These are phyloP conservation scores for Tychaedon coryphoeus DNA, from an alignment of 2,113 vertebrate genomes.

Conservation along the genomic window DNA sequence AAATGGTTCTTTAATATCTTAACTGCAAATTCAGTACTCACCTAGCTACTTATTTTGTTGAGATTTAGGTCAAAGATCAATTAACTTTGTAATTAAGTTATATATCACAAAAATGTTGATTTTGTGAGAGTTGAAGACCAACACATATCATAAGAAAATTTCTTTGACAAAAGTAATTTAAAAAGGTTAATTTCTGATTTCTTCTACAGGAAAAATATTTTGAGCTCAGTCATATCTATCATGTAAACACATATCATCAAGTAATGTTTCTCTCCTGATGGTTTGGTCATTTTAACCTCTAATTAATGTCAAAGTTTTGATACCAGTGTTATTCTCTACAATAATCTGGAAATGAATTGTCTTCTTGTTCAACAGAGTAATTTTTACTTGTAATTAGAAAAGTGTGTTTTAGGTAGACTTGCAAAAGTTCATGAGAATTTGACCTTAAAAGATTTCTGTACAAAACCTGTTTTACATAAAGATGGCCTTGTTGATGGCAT, in stretches of 20 bases:
- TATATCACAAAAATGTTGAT: constrained; percentile 22
- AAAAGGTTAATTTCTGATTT: not conserved
- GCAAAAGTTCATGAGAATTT: not conserved
- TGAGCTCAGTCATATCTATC: not conserved
- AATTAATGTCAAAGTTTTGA: not conserved
- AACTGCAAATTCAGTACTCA: constrained; percentile 28
- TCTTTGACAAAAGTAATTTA: not conserved
- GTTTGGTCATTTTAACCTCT: not conserved
- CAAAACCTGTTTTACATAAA: not conserved
- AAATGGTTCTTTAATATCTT: constrained; percentile 3
- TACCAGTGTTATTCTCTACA: not conserved
- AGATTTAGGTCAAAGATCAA: constrained; percentile 68
- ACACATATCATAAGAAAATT: constrained; percentile 21
- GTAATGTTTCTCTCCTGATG: constrained; percentile 20
- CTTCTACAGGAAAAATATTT: not conserved
- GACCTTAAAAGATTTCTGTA: not conserved
- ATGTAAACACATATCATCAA: not conserved
- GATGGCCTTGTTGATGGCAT: not conserved
- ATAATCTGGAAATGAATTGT: not conserved
- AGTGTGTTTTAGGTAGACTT: not conserved
- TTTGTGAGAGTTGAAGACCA: not conserved
- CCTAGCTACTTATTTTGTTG: constrained; percentile 48
- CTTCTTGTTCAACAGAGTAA: not conserved
- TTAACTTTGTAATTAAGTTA: constrained; percentile 63
- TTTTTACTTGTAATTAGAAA: not conserved